Base-by-base conservation (phyloP, 2,113 vertebrate species). In the Glaucidium brasilianum region DNA sequence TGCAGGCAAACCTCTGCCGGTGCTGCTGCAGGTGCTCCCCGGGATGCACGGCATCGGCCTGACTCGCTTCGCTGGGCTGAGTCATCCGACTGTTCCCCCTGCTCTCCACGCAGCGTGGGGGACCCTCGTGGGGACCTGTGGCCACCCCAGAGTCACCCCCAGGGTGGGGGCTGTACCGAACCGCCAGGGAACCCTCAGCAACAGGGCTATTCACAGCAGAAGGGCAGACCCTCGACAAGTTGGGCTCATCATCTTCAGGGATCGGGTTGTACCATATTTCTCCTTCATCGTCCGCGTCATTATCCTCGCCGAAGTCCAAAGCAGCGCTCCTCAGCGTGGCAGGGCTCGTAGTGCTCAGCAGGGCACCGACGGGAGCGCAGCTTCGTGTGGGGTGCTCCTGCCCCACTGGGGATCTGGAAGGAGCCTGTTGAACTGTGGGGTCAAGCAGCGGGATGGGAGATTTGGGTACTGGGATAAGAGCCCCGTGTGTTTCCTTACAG, bases 211-310 rank as follows among this genome's bases (percentile, higher is more conserved):
- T 94, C 74, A 93, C 75, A 34, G 91, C 56, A 23, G 96, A 91
- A 86, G 43, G 64, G 77, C 4, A 32, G 23, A 92, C 62, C 68
- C 37, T 47, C 26, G 26, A 95, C 59, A 76, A 15, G 37, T 97
- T 95, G 1, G 93, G 95, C 14, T 99, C 99, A 6, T 99, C 99
- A 17, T 99, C 99, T 97, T 99, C 99, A 6, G 99, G 99, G 96
- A 99, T 99, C 0, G 99, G 99, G 90, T 99, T 99, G 98, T 99
- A 99, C 99, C 99, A 99, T 97, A 99, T 99, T 97, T 99, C 99
- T 63, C 99, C 99, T 98, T 99, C 99, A 63, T 99, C 99, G 6
- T 99, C 99, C 0, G 99, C 99, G 5, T 99, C 99, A 3, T 99
- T 99, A 59, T 99, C 99, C 94, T 99, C 99, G 2, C 98, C 94